phyloP scores from a whole-genome alignment of 2,888 invertebrate genomes.

The Caenorhabditis zanzibari region DNA sequence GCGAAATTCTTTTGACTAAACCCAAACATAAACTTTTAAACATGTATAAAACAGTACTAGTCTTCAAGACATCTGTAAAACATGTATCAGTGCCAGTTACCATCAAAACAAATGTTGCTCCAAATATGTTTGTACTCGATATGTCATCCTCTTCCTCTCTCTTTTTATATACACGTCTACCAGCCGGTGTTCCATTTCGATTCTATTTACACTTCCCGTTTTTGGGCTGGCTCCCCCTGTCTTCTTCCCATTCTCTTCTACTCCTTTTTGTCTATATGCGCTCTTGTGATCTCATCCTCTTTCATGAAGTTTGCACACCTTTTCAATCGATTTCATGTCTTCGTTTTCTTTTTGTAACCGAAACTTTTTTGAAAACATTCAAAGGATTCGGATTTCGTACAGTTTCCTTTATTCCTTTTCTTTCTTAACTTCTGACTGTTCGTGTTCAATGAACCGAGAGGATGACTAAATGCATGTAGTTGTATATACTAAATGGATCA shows the following conservation, averaged over 20 bases:
- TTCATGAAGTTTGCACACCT: slow-evolving; percentile 47
- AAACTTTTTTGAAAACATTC: slow-evolving; percentile 18
- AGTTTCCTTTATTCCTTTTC: slow-evolving; percentile 26
- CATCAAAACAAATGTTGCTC: slow-evolving; percentile 9
- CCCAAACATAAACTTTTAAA: no score
- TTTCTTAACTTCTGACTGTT: slow-evolving; percentile 47
- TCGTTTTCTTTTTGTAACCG: slow-evolving; percentile 33
- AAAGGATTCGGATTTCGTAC: slow-evolving; percentile 52
- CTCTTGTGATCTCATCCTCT: slow-evolving; percentile 38
- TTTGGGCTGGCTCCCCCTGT: slow-evolving; percentile 12
- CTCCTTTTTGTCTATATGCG: slow-evolving; percentile 25
- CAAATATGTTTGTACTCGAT: slow-evolving; percentile 40
- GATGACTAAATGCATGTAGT: slow-evolving; percentile 13
- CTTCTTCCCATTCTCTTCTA: slow-evolving; percentile 4
- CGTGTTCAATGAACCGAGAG: slow-evolving; percentile 58
- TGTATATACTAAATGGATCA: slow-evolving; percentile 28
- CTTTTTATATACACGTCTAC: slow-evolving; percentile 21
- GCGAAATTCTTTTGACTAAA: no score
- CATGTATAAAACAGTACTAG: not conserved
- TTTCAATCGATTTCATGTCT: slow-evolving; percentile 29
- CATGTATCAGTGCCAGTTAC: slow-evolving; percentile 9
- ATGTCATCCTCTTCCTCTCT: slow-evolving; percentile 27
- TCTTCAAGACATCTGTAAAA: not conserved
- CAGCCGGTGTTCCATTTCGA: slow-evolving; percentile 53
- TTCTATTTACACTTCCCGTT: slow-evolving; percentile 60